These are phyloP conservation scores for Eupithecia insigniata DNA, from an alignment of 2,888 invertebrate genomes.

Conservation along the genomic window DNA sequence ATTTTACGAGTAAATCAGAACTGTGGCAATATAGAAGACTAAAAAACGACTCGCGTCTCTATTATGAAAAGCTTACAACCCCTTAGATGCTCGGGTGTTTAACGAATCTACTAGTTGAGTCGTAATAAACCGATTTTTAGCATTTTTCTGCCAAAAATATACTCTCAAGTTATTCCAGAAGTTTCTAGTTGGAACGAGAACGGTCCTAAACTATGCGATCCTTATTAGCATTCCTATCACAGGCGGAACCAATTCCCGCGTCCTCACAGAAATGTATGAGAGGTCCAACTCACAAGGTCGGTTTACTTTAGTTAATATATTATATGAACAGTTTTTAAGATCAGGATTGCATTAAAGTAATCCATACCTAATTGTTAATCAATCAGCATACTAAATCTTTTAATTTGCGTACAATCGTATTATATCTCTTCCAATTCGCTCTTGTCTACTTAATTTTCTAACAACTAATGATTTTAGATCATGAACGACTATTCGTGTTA, in stretches of 20 bases:
- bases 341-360: not conserved
- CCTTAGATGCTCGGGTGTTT: not conserved
- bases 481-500: not conserved
- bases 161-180: not conserved
- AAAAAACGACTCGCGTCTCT: too few species aligned
- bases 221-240: slow-evolving; percentile 48
- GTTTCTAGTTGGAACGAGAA: not conserved
- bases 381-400: not conserved
- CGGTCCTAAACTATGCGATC: slow-evolving; percentile 2
- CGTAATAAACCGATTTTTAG: not conserved
- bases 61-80: too few species aligned
- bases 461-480: not conserved
- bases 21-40: too few species aligned
- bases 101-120: not conserved
- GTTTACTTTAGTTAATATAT: not conserved
- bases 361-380: not conserved
- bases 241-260: slow-evolving; percentile 46
- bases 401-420: too few species aligned
- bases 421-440: too few species aligned
- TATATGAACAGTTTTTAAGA: not conserved
- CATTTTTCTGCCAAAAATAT: not conserved
- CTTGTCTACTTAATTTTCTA: not conserved
- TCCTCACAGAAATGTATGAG: slow-evolving; percentile 4
- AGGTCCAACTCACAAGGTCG: not conserved
- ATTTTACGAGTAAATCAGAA: too few species aligned